phyloP scores from a whole-genome alignment of 2,797 vertebrate species.

The Helarctos malayanus region DNA sequence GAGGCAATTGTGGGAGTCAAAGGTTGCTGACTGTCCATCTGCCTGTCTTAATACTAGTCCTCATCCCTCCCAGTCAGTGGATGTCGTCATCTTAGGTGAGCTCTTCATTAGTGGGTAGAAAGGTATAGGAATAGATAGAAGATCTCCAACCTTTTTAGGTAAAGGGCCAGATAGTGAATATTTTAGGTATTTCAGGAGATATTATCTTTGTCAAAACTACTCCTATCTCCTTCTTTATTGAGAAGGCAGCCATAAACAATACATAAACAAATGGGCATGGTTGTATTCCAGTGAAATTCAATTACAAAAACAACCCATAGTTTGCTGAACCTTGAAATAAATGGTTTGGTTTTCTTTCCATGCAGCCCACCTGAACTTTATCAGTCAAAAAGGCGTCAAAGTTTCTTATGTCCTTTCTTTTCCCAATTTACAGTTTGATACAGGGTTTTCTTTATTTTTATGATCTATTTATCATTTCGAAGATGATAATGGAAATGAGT shows the following conservation, averaged over 20 bases:
- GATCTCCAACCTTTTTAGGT: background rate
- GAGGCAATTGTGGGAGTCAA: background rate
- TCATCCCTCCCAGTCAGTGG: background rate
- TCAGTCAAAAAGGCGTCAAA: background rate
- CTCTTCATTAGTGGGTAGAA: background rate
- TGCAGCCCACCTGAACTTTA: background rate
- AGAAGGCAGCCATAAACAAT: background rate
- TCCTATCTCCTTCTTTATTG: background rate
- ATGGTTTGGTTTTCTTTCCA: background rate
- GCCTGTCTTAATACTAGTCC: background rate
- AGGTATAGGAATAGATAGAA: background rate
- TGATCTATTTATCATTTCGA: conserved; percentile 33
- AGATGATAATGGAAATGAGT: background rate
- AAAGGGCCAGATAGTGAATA: background rate
- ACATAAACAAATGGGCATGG: background rate
- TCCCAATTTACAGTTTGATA: conserved; percentile 19
- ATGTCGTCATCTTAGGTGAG: background rate
- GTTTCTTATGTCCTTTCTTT: background rate
- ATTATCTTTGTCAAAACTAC: background rate
- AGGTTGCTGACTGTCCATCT: background rate
- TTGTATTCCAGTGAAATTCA: conserved; percentile 4
- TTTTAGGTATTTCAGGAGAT: background rate
- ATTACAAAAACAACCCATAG: background rate
- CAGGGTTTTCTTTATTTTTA: conserved; percentile 1
- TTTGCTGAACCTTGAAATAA: background rate